Percentiles rank a stretch among this genome's conserved stretches.
These are phyloP conservation scores for Rhabdomys dilectus DNA, from an alignment of 2,113 vertebrate genomes.

Conservation along the genomic window DNA sequence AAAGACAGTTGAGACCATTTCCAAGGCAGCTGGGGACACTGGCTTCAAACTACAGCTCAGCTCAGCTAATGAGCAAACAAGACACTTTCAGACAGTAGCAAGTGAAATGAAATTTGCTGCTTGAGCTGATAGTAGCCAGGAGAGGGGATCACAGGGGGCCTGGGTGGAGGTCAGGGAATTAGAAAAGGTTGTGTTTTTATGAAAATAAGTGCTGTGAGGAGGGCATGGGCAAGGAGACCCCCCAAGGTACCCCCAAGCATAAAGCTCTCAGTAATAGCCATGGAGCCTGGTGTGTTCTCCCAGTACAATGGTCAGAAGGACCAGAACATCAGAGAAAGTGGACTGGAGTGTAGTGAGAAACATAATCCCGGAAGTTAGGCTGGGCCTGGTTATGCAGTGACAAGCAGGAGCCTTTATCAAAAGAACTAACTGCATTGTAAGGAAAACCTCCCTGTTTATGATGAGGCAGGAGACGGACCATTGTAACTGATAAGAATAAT, in stretches of 20 bases:
- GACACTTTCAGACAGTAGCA: background rate
- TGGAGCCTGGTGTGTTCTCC: background rate
- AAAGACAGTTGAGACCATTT: background rate
- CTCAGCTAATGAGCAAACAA: background rate
- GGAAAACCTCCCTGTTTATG: background rate
- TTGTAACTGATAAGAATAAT: background rate
- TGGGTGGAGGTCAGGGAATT: background rate
- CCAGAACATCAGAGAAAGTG: too few species aligned
- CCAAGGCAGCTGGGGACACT: background rate
- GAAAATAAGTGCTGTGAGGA: background rate
- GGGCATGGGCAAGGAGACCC: too few species aligned
- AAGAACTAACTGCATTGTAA: background rate
- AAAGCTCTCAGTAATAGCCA: background rate
- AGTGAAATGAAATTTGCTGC: background rate
- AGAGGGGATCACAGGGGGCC: accelerated
- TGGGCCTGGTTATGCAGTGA: background rate
- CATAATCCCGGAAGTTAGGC: background rate
- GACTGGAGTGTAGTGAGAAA: accelerated
- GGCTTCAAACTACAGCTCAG: background rate
- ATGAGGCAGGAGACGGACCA: background rate
- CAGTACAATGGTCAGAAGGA: background rate
- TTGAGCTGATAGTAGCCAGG: too few species aligned
- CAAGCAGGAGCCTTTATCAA: background rate
- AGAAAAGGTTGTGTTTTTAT: background rate
- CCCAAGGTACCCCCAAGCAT: background rate